Evolutionary conservation across 2,888 invertebrate genomes (phyloP), one percentile per base, ranked within the genome.

Genomic region (Siphlonurus alternatus): DNA sequence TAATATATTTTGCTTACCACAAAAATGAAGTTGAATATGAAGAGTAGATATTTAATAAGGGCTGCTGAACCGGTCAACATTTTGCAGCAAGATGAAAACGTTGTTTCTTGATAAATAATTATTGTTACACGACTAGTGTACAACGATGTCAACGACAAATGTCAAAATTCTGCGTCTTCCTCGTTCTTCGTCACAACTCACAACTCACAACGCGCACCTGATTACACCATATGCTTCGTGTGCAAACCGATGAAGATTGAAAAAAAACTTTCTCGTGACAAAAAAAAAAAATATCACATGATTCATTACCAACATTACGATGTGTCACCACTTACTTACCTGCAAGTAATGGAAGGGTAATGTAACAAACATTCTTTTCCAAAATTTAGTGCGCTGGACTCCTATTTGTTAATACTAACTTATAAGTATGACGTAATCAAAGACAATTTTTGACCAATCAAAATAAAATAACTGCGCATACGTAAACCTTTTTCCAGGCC

Each of bases 1-100:
- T n/a, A n/a, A n/a, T n/a, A n/a, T n/a, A n/a, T n/a, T n/a, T 3
- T 56, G 80, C 85, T 84, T 76, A 89, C 89, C 83, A 88, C 80
- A 78, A 89, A 86, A 61, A 87, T 71, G 67, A 85, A 77, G 76
- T 89, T 90, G 71, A 89, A 85, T 62, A 80, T 78, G 71, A 85
- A 86, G 70, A 90, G 80, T 59, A 84, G 80, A 76, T 87, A 88
- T 73, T 84, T 86, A 71, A 90, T 75, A 77, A 82, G 76, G 78
- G 78, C 78, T 68, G 81, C 76, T 74, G 79, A 77, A 74, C 63
- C 71, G 15, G 66, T 63, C 59, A 67, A 53, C 54, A 63, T 63
- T 24, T 63, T 63, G 51, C 19, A 22, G 2, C 22, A 25, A 61
- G 25, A 59, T 18, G 53, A 19, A 25, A 61, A 15, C 23, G 23